These are phyloP conservation scores for Drosophila seguyi DNA, from an alignment of 1,140 invertebrate genomes.

Conservation along the genomic window DNA sequence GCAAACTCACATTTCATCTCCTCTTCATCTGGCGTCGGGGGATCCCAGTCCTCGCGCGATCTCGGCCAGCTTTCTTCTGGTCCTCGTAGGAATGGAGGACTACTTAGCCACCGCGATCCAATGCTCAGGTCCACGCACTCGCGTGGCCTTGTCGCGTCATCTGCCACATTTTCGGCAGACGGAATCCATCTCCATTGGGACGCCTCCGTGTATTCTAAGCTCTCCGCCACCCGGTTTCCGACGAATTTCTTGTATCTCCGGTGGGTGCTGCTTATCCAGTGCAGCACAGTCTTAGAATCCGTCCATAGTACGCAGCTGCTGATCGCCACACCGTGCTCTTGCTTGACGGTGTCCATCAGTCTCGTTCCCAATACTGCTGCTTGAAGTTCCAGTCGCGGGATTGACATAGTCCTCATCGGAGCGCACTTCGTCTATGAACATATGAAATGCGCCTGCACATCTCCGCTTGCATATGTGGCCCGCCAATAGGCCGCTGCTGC, in stretches of 20 bases:
- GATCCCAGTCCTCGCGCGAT: neutral
- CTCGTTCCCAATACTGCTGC: too few species aligned
- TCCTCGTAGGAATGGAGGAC: too few species aligned
- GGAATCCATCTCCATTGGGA: neutral
- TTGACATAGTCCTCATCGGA: too few species aligned
- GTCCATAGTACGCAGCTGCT: neutral
- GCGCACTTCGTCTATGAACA: too few species aligned
- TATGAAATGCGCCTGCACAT: too few species aligned
- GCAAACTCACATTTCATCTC: slow-evolving; percentile 1
- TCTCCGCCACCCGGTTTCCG: neutral
- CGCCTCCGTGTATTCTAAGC: neutral
- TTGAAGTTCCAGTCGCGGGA: too few species aligned
- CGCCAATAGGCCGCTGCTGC: too few species aligned
- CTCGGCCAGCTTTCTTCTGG: neutral
- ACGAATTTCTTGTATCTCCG: neutral
- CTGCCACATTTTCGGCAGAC: neutral
- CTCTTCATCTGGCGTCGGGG: neutral
- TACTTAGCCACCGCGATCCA: too few species aligned
- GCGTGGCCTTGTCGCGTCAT: neutral
- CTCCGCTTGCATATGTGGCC: too few species aligned
- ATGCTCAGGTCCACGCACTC: neutral
- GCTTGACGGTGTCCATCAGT: too few species aligned
- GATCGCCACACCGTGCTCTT: neutral
- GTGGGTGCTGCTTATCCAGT: neutral
- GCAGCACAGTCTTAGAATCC: neutral